Conservation (phyloP, 2,797 vertebrate genomes). For the Arrhamphus sclerolepis region DNA sequence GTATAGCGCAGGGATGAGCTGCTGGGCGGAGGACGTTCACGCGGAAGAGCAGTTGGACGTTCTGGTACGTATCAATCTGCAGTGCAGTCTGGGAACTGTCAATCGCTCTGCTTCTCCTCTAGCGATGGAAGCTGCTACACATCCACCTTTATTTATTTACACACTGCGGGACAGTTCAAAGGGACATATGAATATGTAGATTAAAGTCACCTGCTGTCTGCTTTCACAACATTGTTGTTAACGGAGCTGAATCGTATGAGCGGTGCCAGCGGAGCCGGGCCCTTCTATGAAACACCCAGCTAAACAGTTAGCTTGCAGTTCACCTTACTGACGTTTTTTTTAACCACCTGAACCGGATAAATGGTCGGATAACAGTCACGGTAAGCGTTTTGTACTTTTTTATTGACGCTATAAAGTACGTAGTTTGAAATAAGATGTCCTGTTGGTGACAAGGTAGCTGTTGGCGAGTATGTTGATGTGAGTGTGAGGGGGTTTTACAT, state of each 20-base stretch:
- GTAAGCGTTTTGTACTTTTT: conserved; percentile 47
- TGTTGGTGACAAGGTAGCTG: conserved; percentile 23
- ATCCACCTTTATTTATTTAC: conserved; percentile 35
- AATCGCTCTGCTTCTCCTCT: conserved; percentile 51
- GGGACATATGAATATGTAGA: conserved; percentile 58
- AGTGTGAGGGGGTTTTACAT: too few relatives aligned
- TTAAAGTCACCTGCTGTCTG: background rate
- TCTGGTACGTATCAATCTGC: conserved; percentile 54
- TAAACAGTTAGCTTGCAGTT: conserved; percentile 42
- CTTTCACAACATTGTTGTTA: conserved; percentile 4
- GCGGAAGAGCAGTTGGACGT: conserved; percentile 59
- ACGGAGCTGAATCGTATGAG: conserved; percentile 10
- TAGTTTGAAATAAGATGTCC: conserved; percentile 16
- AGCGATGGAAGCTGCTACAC: conserved; percentile 23
- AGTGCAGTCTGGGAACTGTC: conserved; percentile 80
- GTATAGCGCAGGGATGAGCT: background rate
- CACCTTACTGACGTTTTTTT: conserved; percentile 15
- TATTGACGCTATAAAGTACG: background rate
- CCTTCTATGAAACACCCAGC: conserved; percentile 59
- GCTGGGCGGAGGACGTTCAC: conserved; percentile 51
- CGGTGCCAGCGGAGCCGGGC: conserved; percentile 58
- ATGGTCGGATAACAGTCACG: conserved; percentile 61
- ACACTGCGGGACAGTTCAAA: background rate
- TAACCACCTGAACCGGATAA: conserved; percentile 1
- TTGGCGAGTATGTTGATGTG: too few relatives aligned